These are phyloP conservation scores for Furcula furcula DNA, from an alignment of 2,888 invertebrate species.

Conservation along the genomic window DNA sequence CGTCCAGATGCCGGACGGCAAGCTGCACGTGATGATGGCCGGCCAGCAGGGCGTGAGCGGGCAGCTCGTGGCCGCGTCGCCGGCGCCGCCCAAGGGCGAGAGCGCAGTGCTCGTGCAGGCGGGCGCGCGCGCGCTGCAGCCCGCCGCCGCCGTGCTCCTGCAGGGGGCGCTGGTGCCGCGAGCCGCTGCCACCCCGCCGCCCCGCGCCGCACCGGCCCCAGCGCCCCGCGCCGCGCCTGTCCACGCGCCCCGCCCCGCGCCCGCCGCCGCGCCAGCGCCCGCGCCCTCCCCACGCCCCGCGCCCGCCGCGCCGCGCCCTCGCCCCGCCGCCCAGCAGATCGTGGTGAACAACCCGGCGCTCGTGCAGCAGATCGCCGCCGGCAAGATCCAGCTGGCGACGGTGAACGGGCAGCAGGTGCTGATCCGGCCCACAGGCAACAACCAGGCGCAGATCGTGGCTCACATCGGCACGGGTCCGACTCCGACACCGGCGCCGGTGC, in stretches of 20 bases:
- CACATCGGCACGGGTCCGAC: slow-evolving; percentile 83
- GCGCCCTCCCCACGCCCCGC: slow-evolving; percentile 52
- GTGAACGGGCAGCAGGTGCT: slow-evolving; percentile 93
- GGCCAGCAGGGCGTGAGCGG: slow-evolving; percentile 80
- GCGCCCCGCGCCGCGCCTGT: slow-evolving; percentile 60
- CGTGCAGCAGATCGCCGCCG: slow-evolving; percentile 90
- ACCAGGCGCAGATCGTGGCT: slow-evolving; percentile 89
- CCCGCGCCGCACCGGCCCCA: too few relatives aligned
- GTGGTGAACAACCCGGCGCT: slow-evolving; percentile 89
- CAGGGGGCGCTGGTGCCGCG: slow-evolving; percentile 45
- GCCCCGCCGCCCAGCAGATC: slow-evolving; percentile 83
- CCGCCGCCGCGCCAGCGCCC: slow-evolving; percentile 58
- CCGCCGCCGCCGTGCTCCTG: slow-evolving; percentile 28
- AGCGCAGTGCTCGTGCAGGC: slow-evolving; percentile 28
- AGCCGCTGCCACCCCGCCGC: slow-evolving; percentile 41
- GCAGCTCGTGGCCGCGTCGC: slow-evolving; percentile 65
- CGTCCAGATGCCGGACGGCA: slow-evolving; percentile 96
- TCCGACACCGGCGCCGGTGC: slow-evolving; percentile 28
- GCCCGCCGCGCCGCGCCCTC: slow-evolving; percentile 47
- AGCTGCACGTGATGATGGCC: slow-evolving; percentile 90
- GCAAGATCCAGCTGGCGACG: slow-evolving; percentile 91
- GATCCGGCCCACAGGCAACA: slow-evolving; percentile 89
- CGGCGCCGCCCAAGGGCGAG: slow-evolving; percentile 40
- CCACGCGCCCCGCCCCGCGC: slow-evolving; percentile 32
- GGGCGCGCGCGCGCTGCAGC: slow-evolving; percentile 13